These are phyloP conservation scores for Drosophila mayaguana DNA, from an alignment of 2,888 invertebrate species.

Conservation along the genomic window DNA sequence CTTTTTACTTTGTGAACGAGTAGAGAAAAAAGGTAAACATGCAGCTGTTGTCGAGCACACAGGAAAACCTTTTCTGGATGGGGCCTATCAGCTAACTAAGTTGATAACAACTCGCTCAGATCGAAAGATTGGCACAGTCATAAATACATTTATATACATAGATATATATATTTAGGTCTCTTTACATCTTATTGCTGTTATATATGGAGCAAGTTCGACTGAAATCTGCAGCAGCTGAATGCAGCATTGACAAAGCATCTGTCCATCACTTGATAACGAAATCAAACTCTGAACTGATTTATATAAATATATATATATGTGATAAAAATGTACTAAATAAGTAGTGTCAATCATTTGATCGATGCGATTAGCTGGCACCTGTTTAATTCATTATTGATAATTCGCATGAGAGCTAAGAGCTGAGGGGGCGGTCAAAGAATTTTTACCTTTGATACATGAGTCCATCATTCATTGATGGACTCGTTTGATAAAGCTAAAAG, in stretches of 20 bases:
- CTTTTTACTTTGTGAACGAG: background rate
- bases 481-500: background rate
- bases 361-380: conserved; percentile 17
- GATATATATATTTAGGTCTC: background rate
- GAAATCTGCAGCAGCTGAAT: conserved; percentile 15
- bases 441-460: background rate
- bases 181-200: background rate
- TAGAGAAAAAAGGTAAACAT: background rate
- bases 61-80: conserved; percentile 5
- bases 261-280: conserved; percentile 11
- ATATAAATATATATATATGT: background rate
- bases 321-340: background rate
- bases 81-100: conserved; percentile 10
- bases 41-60: conserved; percentile 11
- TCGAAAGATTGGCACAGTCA: conserved; percentile 10
- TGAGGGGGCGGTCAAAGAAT: background rate
- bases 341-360: conserved; percentile 16
- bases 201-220: conserved; percentile 1
- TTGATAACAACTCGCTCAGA: conserved; percentile 22
- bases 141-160: conserved; percentile 1
- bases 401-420: background rate
- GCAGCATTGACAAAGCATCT: conserved; percentile 23
- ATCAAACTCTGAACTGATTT: background rate
- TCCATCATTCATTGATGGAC: background rate
- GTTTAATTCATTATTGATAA: conserved; percentile 13